Percentiles rank a stretch among this genome's conserved stretches.
Conservation (phyloP, 2,888 invertebrate species). For the Diarsia mendica region DNA sequence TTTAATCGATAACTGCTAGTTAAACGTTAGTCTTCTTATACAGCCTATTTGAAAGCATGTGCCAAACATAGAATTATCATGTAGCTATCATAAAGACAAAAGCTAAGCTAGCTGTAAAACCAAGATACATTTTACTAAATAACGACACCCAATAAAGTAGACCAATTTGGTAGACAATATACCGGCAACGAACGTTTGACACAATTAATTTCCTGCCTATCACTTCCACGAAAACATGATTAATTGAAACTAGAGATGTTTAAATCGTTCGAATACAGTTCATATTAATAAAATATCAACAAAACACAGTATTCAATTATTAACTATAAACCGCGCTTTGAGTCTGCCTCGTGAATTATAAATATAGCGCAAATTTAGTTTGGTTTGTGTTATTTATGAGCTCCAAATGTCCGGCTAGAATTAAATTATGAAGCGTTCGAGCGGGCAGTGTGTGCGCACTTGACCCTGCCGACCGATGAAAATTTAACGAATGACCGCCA, state of each 20-base stretch:
- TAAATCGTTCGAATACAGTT: slow-evolving; percentile 46
- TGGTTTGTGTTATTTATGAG: slow-evolving; percentile 78
- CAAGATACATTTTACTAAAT: not conserved
- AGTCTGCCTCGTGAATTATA: slow-evolving; percentile 70
- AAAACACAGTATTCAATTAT: slow-evolving; percentile 66
- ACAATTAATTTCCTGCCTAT: slow-evolving; percentile 60
- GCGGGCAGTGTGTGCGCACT: slow-evolving; percentile 70
- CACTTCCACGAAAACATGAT: slow-evolving; percentile 58
- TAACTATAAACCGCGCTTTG: slow-evolving; percentile 65
- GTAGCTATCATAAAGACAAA: not conserved
- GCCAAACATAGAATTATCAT: not conserved
- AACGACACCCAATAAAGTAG: slow-evolving; percentile 4
- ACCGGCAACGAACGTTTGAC: slow-evolving; percentile 27
- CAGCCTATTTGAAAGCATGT: not conserved
- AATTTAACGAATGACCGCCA: slow-evolving; percentile 84
- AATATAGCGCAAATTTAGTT: slow-evolving; percentile 75
- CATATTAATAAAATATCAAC: slow-evolving; percentile 55
- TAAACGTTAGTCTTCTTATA: not conserved
- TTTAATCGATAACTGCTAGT: not conserved
- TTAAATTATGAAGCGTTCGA: slow-evolving; percentile 77
- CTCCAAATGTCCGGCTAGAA: slow-evolving; percentile 76
- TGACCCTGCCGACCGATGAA: slow-evolving; percentile 79
- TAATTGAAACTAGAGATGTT: slow-evolving; percentile 50
- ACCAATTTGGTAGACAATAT: slow-evolving; percentile 43
- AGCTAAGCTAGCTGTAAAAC: not conserved